These are phyloP conservation scores for Leucophenga montana DNA, from an alignment of 2,888 invertebrate species.

Conservation along the genomic window DNA sequence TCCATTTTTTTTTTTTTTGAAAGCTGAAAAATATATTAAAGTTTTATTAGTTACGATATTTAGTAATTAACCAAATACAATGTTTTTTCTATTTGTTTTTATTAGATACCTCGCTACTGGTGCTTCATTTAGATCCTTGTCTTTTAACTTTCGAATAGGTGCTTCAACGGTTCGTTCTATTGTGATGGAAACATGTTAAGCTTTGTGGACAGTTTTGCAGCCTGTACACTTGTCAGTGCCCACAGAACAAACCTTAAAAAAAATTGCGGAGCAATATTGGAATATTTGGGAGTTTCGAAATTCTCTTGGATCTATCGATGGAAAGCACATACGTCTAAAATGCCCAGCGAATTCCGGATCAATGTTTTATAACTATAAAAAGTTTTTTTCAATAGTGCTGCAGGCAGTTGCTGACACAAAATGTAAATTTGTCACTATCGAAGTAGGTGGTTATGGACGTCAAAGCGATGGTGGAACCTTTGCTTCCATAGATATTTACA, in stretches of 20 bases:
- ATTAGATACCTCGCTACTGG: conserved; percentile 33
- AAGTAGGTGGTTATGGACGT: conserved; percentile 37
- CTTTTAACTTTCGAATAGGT: conserved; percentile 38
- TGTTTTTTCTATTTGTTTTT: conserved; percentile 18
- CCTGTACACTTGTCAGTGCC: conserved; percentile 38
- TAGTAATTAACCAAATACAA: not conserved
- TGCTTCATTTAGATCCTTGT: conserved; percentile 31
- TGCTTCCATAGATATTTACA: conserved; percentile 19
- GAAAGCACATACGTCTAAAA: too few species aligned
- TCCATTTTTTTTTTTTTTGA: conserved; percentile 38
- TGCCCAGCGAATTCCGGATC: too few species aligned
- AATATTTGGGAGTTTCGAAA: conserved; percentile 44
- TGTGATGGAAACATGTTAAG: conserved; percentile 32
- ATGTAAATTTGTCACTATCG: conserved; percentile 30
- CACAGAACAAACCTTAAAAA: conserved; percentile 34
- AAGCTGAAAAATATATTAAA: conserved; percentile 21
- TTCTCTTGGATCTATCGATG: conserved; percentile 59
- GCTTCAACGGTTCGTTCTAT: conserved; percentile 36
- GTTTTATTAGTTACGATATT: conserved; percentile 10
- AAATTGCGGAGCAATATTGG: conserved; percentile 33
- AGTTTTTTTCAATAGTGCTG: conserved; percentile 31
- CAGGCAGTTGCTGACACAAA: conserved; percentile 35
- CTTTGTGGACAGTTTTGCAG: conserved; percentile 36
- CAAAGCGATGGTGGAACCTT: conserved; percentile 34
- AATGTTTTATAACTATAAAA: conserved; percentile 59